Evolutionary conservation across 2,113 vertebrate species (phyloP), one percentile per base, ranked within the genome.

Genomic region (Nerophis ophidion): DNA sequence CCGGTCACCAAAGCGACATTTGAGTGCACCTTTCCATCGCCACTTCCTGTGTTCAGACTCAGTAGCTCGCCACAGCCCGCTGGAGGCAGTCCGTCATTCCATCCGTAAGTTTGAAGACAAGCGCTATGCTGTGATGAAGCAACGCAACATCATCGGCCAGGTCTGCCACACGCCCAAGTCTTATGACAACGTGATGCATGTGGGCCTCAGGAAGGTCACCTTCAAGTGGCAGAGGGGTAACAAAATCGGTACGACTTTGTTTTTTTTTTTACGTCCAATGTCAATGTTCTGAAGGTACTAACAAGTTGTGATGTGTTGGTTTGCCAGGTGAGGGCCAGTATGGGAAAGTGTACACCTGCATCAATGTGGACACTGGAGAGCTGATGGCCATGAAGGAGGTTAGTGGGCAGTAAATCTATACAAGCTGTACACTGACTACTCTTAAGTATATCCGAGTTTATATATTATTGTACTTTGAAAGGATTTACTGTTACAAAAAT

Each of bases 301-400:
- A 26, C 26, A 26, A 26, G n/a, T n/a, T 55, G 16, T 48, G 17
- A 5, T 60, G 38, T 74, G 16, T 66, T 0, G 68, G 15, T 7
- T 14, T 3, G 16, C 70, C 85, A 99, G 97, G 97, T 51, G 97
- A 99, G 75, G 97, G 97, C 57, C 97, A 99, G 77, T 99, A 99
- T 48, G 97, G 97, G 16, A 99, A 99, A 78, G 97, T 99, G 33
- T 99, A 99, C 76, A 98, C 97, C 33, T 99, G 97, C 76, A 98
- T 99, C 78, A 99, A 94, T 53, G 95, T 99, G 1, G 96, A 99
- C 90, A 96, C 94, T 13, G 97, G 96, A 56, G 97, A 99, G 69
- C 88, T 99, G 57, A 99, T 99, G 97, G 97, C 97, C 13, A 99
- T 99, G 97, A 99, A 99, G 79, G 97, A 99, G 90, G 97, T 99